Percentiles rank a stretch among this genome's conserved stretches.
Conservation (phyloP, 2,797 vertebrate genomes). For the Gallinago solitaria region DNA sequence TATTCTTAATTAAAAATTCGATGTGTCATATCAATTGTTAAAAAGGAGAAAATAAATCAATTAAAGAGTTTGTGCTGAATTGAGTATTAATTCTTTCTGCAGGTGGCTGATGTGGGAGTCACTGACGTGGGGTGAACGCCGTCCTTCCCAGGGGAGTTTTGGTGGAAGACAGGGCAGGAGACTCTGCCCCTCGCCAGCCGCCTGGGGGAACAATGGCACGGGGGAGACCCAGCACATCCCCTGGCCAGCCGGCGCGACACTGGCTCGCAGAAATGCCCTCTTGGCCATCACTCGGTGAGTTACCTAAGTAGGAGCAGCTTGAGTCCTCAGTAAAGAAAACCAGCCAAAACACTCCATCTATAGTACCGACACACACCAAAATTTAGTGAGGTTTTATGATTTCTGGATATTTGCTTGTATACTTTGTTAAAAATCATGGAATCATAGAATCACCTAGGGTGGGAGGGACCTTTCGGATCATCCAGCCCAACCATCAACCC, state of each 20-base stretch:
- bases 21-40: neutral
- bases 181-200: neutral
- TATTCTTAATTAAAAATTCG: conserved; percentile 14
- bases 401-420: neutral
- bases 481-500: too few species aligned
- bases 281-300: neutral
- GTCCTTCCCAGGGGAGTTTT: neutral
- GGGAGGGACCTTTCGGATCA: too few species aligned
- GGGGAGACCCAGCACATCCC: neutral
- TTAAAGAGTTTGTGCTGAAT: neutral
- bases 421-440: neutral
- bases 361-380: neutral
- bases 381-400: neutral
- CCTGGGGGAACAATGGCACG: accelerated
- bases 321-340: neutral
- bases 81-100: neutral
- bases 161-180: too few species aligned
- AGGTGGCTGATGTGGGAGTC: accelerated
- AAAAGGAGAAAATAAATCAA: neutral
- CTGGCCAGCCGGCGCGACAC: neutral
- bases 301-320: neutral
- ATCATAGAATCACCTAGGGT: too few species aligned
- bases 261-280: neutral
- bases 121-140: accelerated
- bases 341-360: neutral